These are phyloP conservation scores for Drosophila novamexicana DNA, from an alignment of 1,140 invertebrate genomes.

Conservation along the genomic window DNA sequence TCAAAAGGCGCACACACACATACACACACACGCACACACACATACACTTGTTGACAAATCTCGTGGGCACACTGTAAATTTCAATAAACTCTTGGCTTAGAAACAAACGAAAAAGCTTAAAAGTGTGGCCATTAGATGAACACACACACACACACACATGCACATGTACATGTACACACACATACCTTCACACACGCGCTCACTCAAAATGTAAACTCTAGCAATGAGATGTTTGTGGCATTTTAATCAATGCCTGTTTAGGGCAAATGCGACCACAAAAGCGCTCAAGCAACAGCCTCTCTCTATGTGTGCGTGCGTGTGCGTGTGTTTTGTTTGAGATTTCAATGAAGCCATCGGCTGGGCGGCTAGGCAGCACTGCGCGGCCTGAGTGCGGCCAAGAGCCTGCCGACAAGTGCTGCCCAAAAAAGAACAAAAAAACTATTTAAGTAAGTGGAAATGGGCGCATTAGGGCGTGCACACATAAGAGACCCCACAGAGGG, in stretches of 20 bases:
- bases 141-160: conserved; percentile 42
- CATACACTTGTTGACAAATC: conserved; percentile 8
- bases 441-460: conserved; percentile 81
- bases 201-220: conserved; percentile 16
- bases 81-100: conserved; percentile 58
- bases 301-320: conserved; percentile 8
- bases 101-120: conserved; percentile 27
- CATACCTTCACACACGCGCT: conserved; percentile 10
- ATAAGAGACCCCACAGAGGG: conserved; percentile 11
- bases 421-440: conserved; percentile 62
- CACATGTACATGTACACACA: conserved; percentile 15
- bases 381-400: conserved; percentile 32
- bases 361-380: not conserved
- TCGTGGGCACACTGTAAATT: conserved; percentile 42
- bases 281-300: conserved; percentile 17
- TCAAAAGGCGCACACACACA: conserved; percentile 33
- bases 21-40: not conserved
- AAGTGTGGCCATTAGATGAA: conserved; percentile 68
- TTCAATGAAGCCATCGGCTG: conserved; percentile 61
- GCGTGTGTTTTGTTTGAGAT: conserved; percentile 31
- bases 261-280: conserved; percentile 53
- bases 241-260: conserved; percentile 69
- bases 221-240: conserved; percentile 55
- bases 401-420: conserved; percentile 53
- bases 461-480: conserved; percentile 71